These are phyloP conservation scores for Nyctalus aviator DNA, from an alignment of 2,797 vertebrate genomes.

Conservation along the genomic window DNA sequence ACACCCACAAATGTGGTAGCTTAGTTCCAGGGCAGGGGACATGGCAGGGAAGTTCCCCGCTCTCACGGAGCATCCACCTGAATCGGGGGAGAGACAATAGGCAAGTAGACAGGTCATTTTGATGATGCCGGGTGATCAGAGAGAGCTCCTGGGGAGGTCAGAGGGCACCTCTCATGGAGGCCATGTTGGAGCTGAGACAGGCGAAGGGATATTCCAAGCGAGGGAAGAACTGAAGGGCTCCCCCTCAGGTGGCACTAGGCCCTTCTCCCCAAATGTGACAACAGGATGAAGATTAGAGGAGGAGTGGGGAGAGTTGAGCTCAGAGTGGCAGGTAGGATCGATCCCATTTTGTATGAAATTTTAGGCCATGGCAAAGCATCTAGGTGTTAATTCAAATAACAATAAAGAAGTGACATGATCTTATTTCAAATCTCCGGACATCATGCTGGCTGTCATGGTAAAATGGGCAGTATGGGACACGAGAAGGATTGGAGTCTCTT, in stretches of 20 bases:
- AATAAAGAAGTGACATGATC: neutral
- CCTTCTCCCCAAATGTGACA: neutral
- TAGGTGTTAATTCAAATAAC: neutral
- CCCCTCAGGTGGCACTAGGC: accelerated
- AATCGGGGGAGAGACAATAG: neutral
- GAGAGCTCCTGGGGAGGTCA: neutral
- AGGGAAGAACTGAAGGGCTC: neutral
- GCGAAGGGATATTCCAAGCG: neutral
- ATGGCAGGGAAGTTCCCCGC: neutral
- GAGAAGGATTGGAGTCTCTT: accelerated
- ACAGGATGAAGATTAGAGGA: neutral
- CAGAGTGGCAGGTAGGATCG: neutral
- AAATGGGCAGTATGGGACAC: neutral
- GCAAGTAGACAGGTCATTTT: neutral
- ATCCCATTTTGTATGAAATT: neutral
- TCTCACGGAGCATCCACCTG: neutral
- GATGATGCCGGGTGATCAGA: accelerated
- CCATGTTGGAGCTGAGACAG: neutral
- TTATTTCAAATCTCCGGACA: neutral
- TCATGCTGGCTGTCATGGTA: neutral
- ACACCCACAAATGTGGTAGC: neutral
- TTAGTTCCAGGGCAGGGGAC: neutral
- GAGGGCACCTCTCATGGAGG: neutral
- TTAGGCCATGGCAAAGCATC: neutral
- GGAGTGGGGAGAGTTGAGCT: neutral